Conservation (phyloP, 2,888 invertebrate genomes). For the Teinopalpus imperialis region DNA sequence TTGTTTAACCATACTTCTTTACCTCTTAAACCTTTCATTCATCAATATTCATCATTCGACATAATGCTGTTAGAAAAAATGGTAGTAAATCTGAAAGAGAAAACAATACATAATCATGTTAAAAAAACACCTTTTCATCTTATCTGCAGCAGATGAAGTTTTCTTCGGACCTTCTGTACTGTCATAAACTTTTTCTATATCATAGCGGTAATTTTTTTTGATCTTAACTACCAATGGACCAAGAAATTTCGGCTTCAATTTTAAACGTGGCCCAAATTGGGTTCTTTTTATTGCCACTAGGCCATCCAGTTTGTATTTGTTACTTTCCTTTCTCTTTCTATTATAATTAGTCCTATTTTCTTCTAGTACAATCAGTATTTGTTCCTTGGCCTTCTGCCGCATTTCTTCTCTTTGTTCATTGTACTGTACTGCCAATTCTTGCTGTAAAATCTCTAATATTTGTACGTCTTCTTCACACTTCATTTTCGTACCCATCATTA, state of each 20-base stretch:
- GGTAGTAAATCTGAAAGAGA: no score
- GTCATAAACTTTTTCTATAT: constrained; percentile 24
- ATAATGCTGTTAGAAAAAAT: no score
- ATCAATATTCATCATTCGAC: no score
- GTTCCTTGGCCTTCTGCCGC: constrained; percentile 20
- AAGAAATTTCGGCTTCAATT: constrained; percentile 31
- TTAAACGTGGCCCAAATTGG: constrained; percentile 27
- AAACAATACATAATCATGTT: no score
- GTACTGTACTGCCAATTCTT: background rate
- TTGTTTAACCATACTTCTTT: no score
- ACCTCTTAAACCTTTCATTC: no score
- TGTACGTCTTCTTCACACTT: constrained; percentile 1
- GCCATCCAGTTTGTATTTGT: constrained; percentile 24
- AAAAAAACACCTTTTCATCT: constrained; percentile 25
- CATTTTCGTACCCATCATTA: constrained; percentile 4
- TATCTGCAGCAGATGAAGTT: constrained; percentile 23
- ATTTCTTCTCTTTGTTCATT: constrained; percentile 19
- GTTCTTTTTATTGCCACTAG: constrained; percentile 30
- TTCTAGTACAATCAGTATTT: constrained; percentile 25
- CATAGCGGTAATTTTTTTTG: constrained; percentile 27
- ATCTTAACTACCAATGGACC: constrained; percentile 28
- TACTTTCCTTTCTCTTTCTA: constrained; percentile 24
- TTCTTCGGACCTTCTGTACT: constrained; percentile 9
- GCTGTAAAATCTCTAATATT: background rate
- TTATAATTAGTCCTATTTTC: constrained; percentile 25